phyloP scores from a whole-genome alignment of 2,113 vertebrate species.

The Apodemus sylvaticus region DNA sequence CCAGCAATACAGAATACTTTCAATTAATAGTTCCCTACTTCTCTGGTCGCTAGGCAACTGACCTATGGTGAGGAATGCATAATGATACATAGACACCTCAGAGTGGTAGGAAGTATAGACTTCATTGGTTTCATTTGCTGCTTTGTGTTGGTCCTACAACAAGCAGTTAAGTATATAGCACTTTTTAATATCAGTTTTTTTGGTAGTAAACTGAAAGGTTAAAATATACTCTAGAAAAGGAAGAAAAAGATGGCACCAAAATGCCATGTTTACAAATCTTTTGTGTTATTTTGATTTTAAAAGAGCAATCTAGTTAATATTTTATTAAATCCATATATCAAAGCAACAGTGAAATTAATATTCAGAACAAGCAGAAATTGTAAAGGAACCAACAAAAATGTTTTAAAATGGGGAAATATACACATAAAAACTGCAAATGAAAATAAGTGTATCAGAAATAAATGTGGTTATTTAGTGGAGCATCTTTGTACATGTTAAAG shows the following conservation, averaged over 20 bases:
- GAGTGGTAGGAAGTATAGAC: slow-evolving; percentile 62
- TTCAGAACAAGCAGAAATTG: background rate
- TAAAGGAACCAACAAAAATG: background rate
- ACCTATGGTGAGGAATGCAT: slow-evolving; percentile 87
- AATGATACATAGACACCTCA: slow-evolving; percentile 82
- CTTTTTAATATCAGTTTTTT: background rate
- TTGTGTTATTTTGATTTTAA: background rate
- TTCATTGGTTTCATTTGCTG: slow-evolving; percentile 70
- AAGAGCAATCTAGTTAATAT: background rate
- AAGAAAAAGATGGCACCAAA: background rate
- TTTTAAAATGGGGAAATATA: background rate
- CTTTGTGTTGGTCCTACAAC: slow-evolving; percentile 2
- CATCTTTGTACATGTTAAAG: background rate
- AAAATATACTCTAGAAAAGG: slow-evolving; percentile 21
- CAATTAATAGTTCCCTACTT: slow-evolving; percentile 88
- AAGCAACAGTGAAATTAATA: background rate
- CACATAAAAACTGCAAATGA: slow-evolving; percentile 19
- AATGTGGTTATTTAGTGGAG: background rate
- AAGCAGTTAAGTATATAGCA: slow-evolving; percentile 38
- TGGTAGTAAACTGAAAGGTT: slow-evolving; percentile 48
- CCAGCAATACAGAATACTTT: slow-evolving; percentile 85
- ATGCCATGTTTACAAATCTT: background rate
- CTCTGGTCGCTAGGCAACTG: slow-evolving; percentile 89
- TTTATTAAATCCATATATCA: background rate
- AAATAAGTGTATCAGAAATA: background rate